phyloP scores from a whole-genome alignment of 92 coral and sea anemone genomes.

The Heliopora coerulea region DNA sequence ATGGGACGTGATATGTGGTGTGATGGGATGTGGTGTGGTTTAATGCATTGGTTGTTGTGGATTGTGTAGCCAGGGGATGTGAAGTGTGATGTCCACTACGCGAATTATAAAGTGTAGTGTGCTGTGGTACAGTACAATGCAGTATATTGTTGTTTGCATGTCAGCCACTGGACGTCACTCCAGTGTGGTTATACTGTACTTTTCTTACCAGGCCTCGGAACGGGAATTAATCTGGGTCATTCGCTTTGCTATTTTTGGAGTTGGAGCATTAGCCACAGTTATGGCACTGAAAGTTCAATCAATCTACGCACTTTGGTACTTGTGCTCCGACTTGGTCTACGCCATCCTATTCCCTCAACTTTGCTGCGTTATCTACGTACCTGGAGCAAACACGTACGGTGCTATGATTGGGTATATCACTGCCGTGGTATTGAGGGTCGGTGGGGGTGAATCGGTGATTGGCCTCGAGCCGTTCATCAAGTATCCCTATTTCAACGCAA shows the following conservation, averaged over 20 bases:
- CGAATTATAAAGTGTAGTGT: no score
- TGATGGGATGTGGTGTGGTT: no score
- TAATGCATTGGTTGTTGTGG: no score
- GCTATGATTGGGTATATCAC: constrained; percentile 66
- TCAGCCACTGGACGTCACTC: no score
- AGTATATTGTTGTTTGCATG: no score
- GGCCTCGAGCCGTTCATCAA: constrained; percentile 64
- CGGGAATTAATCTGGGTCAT: constrained; percentile 79
- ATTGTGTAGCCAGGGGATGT: no score
- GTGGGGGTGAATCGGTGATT: constrained; percentile 78
- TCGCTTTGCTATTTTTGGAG: constrained; percentile 71
- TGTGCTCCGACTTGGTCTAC: constrained; percentile 71
- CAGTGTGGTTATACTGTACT: no score
- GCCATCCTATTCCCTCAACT: constrained; percentile 84
- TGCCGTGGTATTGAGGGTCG: constrained; percentile 69
- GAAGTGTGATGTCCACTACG: no score
- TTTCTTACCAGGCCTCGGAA: constrained; percentile 60
- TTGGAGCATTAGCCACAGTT: constrained; percentile 71
- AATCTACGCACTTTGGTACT: constrained; percentile 70
- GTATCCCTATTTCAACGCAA: constrained; percentile 67
- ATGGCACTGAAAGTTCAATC: constrained; percentile 73
- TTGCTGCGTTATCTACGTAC: constrained; percentile 78
- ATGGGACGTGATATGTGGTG: no score
- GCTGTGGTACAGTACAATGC: no score
- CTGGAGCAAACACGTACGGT: constrained; percentile 70